Evolutionary conservation across 2,797 vertebrate species (phyloP).

Genomic region (Carduelis carduelis): DNA sequence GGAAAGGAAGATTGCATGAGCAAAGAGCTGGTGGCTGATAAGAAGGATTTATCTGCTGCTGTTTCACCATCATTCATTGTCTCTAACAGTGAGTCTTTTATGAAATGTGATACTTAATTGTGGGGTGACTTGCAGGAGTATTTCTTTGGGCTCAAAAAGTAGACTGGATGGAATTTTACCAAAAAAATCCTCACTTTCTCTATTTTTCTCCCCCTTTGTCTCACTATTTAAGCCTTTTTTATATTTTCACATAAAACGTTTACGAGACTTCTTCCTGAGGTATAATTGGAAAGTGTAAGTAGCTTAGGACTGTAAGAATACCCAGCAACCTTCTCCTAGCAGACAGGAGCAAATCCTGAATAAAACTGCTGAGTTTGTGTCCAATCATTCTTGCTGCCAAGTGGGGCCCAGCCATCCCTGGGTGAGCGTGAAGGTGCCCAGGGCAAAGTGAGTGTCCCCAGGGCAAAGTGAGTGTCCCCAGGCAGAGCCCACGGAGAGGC

Average conservation of each 20-base stretch:
- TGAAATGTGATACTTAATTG: not conserved
- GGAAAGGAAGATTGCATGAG: not conserved
- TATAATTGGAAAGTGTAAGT: constrained; percentile 7
- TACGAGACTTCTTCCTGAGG: not conserved
- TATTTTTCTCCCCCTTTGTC: not conserved
- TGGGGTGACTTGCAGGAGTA: not conserved
- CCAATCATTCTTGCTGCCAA: not conserved
- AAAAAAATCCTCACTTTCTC: not conserved
- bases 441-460: not conserved
- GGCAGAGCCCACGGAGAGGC: not conserved
- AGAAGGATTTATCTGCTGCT: not conserved
- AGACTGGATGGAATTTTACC: not conserved
- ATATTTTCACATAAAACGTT: not conserved
- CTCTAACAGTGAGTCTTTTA: not conserved
- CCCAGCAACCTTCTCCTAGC: not conserved
- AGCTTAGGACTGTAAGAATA: not conserved
- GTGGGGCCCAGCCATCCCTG: rapidly evolving
- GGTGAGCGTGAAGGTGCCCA: rapidly evolving
- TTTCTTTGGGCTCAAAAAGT: not conserved
- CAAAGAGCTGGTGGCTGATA: not conserved
- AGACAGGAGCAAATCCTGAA: not conserved
- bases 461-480: not conserved
- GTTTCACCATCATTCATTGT: not conserved
- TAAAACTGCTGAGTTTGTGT: not conserved
- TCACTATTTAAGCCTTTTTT: not conserved